A percentile compares a stretch with the other conserved stretches of the same genome.
These are phyloP conservation scores for Macquaria ambigua DNA, from an alignment of 2,113 vertebrate species.

Conservation along the genomic window DNA sequence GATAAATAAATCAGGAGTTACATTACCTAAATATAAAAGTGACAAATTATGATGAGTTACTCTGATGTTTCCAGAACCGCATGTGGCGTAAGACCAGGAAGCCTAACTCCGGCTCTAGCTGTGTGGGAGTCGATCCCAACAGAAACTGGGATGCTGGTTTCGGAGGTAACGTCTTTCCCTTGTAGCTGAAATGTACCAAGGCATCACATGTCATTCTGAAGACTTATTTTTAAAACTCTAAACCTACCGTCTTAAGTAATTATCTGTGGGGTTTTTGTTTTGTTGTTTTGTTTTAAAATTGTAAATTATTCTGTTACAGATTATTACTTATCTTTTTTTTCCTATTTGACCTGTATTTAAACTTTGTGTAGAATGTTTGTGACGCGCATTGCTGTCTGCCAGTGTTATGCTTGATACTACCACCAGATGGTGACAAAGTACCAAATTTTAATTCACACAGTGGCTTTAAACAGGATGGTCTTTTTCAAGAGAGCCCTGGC, in stretches of 20 bases:
- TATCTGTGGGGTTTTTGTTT: too few species aligned
- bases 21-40: background rate
- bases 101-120: slow-evolving; percentile 78
- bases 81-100: slow-evolving; percentile 95
- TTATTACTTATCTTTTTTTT: background rate
- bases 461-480: background rate
- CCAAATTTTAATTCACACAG: background rate
- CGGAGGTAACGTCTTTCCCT: slow-evolving; percentile 84
- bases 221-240: background rate
- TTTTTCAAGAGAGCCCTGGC: background rate
- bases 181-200: background rate
- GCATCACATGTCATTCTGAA: background rate
- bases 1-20: background rate
- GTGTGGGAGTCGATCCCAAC: slow-evolving; percentile 92
- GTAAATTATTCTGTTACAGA: background rate
- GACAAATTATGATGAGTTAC: background rate
- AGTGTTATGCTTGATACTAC: background rate
- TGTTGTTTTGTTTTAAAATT: background rate
- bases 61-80: slow-evolving; percentile 84
- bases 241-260: background rate
- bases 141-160: slow-evolving; percentile 92
- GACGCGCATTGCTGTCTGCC: background rate
- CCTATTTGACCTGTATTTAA: background rate
- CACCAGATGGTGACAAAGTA: background rate
- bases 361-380: background rate